Conservation (phyloP, 2,888 invertebrate genomes). For the Frankliniella fusca region DNA sequence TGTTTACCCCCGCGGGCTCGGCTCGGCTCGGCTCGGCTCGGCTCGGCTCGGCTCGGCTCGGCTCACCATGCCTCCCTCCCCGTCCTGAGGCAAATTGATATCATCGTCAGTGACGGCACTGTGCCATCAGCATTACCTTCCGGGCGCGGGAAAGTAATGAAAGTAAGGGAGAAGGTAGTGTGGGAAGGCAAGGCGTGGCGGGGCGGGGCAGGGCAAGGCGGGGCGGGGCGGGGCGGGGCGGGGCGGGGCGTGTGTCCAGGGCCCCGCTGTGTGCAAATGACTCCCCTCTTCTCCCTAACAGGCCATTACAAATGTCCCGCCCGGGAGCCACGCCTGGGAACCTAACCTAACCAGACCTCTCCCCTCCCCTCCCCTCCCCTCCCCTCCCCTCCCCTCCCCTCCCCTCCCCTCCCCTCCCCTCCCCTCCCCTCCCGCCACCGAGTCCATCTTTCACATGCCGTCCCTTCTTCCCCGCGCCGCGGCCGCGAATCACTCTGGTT, state of each 20-base stretch:
- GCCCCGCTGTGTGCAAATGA: neutral
- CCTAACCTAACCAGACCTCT: neutral
- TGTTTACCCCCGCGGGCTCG: no score
- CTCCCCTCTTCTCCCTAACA: neutral
- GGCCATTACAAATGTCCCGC: neutral
- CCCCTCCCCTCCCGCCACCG: neutral
- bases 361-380: neutral
- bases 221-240: neutral
- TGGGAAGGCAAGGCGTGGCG: no score
- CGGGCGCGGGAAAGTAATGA: slow-evolving; percentile 4
- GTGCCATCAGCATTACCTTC: neutral
- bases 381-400: no score
- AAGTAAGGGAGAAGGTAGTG: neutral
- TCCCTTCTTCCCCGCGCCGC: no score
- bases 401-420: neutral
- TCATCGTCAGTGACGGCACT: neutral
- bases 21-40: no score
- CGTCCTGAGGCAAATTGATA: neutral
- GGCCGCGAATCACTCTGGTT: no score
- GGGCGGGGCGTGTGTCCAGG: neutral
- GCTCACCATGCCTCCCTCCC: neutral
- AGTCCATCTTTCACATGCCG: no score
- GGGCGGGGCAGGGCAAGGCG: neutral
- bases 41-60: neutral
- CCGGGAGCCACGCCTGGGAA: neutral